Base-by-base conservation (phyloP, 2,888 invertebrate species). In the Stictocephala bisonia region DNA sequence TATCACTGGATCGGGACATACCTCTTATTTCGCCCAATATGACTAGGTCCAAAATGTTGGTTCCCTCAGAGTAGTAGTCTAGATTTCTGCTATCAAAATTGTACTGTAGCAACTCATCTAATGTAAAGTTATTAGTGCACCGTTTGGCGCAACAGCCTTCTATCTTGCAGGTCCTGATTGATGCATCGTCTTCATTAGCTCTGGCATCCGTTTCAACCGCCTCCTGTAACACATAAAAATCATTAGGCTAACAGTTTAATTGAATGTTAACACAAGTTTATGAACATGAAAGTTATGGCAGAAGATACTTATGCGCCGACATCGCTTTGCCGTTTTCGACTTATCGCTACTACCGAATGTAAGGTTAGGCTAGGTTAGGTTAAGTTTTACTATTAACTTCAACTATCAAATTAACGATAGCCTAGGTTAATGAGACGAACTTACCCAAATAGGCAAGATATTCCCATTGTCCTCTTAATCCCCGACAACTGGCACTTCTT, bases 1-100 rank as follows among this genome's bases (percentile, higher is more conserved):
- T 27, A 58, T 58, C 27, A 29, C 35, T 27, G 58, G 58, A 58
- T 58, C 58, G 15, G 29, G 58, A 26, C 58, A 58, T 58, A 27
- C 6, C 35, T 58, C 35, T 26, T 27, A 58, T 58, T 9, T 58
- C 58, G 7, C 58, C 58, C n/a, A 58, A 7, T 29, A 58, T 11
- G 29, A 58, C 58, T 29, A 58, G 29, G n/a, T 58, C 58, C 29
- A 58, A 58, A 11, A 58, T 58, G 29, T 58, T 58, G 3, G 58
- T 58, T 27, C 58, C 58, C 13, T 58, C 58, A 29, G 26, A 27
- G 58, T 58, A 58, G 29, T 58, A 58, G 58, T 31, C 26, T 58
- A 58, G n/a, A 58, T 58, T 58, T 18, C 58, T 26, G 24, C 58
- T 58, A n/a, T 58, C 58, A 58, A 58, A 58, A 58, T 58, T 26